Conservation (phyloP, 2,888 invertebrate species). For the Harpalus rubripes region DNA sequence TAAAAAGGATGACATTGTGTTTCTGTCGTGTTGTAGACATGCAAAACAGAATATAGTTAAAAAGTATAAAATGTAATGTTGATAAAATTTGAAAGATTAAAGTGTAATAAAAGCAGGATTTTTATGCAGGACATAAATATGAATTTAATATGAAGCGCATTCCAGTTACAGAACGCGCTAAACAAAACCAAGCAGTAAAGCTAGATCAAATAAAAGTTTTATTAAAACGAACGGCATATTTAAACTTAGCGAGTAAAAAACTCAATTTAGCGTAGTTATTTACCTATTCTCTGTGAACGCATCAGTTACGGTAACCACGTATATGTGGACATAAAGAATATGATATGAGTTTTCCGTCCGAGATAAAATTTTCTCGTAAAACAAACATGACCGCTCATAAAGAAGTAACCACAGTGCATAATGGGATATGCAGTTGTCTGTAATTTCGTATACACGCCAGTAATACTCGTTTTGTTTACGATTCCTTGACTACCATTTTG, state of each 20-base stretch:
- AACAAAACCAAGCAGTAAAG: constrained; percentile 58
- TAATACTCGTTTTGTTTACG: constrained; percentile 55
- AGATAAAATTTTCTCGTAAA: constrained; percentile 64
- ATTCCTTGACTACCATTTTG: constrained; percentile 44
- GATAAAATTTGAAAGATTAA: constrained; percentile 38
- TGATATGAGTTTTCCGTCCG: constrained; percentile 62
- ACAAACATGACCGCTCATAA: constrained; percentile 64
- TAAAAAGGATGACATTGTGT: background rate
- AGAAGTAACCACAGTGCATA: constrained; percentile 63
- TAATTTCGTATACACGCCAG: constrained; percentile 55
- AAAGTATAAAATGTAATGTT: constrained; percentile 18
- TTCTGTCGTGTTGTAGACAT: background rate
- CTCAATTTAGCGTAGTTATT: constrained; percentile 63
- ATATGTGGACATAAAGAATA: constrained; percentile 64
- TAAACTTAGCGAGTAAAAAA: constrained; percentile 61
- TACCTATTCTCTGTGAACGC: constrained; percentile 58
- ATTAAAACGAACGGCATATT: constrained; percentile 56
- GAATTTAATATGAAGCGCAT: constrained; percentile 51
- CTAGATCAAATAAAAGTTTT: constrained; percentile 55
- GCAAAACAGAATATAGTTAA: background rate
- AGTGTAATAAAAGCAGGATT: constrained; percentile 38
- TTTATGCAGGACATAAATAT: constrained; percentile 43
- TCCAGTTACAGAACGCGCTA: constrained; percentile 32
- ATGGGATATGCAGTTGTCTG: constrained; percentile 63
- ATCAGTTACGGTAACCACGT: constrained; percentile 62